Base-by-base conservation (phyloP, 2,113 vertebrate species). In the Monopterus albus region DNA sequence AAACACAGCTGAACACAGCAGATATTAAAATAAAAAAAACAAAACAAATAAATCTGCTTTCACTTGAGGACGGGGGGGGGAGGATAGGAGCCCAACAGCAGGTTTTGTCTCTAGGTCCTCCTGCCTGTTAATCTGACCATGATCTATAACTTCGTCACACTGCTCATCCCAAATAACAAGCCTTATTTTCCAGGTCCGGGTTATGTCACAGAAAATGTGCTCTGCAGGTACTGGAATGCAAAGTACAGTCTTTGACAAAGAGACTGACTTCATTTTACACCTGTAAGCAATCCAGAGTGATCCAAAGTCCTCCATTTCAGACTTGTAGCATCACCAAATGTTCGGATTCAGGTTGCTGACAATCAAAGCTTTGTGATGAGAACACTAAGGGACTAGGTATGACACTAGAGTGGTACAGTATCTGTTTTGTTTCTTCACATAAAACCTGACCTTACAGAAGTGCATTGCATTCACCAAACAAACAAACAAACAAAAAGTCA, bases 361-460 rank as follows among this genome's bases (percentile, higher is more conserved):
- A 40, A 26, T 46, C 6, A n/a, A 49, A 33, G 25, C 20, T 53
- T 52, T 53, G 28, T 21, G 58, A 18, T 18, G 33, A 52, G 40
- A 59, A 13, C 5, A n/a, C 13, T 36, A 8, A 3, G 36, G 15
- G 17, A 25, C 10, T n/a, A 18, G 31, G 14, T 8, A 21, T n/a
- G 12, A 40, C 47, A 13, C 21, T 15, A 10, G 4, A 45, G 46
- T 43, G 13, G 38, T 51, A 13, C 6, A 25, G 18, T 36, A 13
- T 13, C 8, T 42, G 5, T 28, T 31, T 59, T 26, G 20, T 43
- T 62, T 9, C 33, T 57, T 18, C 5, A n/a, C 21, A 42, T 18
- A 47, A 21, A 64, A 42, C 53, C 45, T 14, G 28, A 42, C 21
- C 33, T n/a, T n/a, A n/a, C n/a, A n/a, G n/a, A n/a, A n/a, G n/a